Evolutionary conservation across 2,797 vertebrate genomes (phyloP), one percentile per base, ranked within the genome.

Genomic region (Petrocephalus schoutedeni): DNA sequence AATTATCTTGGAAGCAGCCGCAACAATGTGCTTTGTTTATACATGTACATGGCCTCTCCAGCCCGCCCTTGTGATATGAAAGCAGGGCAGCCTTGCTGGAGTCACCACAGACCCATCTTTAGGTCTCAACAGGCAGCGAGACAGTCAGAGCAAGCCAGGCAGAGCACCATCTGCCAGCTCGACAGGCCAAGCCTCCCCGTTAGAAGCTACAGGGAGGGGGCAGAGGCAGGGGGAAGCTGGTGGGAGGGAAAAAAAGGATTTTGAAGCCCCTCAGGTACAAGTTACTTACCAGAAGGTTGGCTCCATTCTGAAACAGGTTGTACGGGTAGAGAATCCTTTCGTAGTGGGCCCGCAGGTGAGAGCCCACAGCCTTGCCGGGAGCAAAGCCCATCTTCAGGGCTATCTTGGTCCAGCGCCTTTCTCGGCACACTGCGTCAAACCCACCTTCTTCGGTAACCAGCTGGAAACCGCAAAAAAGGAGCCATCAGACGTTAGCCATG

Each of bases 341-440:
- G 41, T 98, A 99, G 89, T 99, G 98, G 0, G 97, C 95, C 6
- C 98, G 95, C 89, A 99, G 97, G 93, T 99, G 98, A 0, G 98
- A 99, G 85, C 98, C 98, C 90, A 99, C 96, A 0, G 98, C 98
- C 89, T 98, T 99, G 90, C 98, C 98, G 19, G 97, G 97, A 89
- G 97, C 96, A 93, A 99, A 99, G 57, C 98, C 98, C 98, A 99
- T 98, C 94, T 95, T 98, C 8, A 97, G 95, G 0, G 98, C 98
- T 90, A 99, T 99, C 95, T 96, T 98, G 86, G 97, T 98, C 98
- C 98, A 99, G 91, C 97, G 97, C 86, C 98, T 96, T 49, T 99
- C 98, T 92, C 96, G 97, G 94, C 98, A 99, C 85, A 99, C 97
- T 0, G 96, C 92, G 88, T 99, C 97, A 91, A 99, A 99, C 7